These are phyloP conservation scores for Heterocephalus glaber DNA, from an alignment of 2,113 vertebrate species.

Conservation along the genomic window DNA sequence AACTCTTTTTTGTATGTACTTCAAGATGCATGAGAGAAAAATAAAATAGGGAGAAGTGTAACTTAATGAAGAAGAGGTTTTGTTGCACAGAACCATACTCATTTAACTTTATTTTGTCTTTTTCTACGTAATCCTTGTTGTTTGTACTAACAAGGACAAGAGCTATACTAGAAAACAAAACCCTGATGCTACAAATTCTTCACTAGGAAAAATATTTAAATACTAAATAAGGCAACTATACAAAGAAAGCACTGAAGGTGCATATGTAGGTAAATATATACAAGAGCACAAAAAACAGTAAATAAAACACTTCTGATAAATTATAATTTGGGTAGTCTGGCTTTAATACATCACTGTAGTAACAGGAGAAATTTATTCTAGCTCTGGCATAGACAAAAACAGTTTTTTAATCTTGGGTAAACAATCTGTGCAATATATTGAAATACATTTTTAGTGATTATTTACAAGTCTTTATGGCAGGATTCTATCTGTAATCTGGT, in stretches of 20 bases:
- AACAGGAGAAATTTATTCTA: background rate
- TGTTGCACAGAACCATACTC: background rate
- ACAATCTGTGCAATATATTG: background rate
- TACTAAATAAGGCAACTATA: background rate
- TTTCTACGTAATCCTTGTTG: background rate
- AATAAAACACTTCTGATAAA: background rate
- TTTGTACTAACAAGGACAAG: background rate
- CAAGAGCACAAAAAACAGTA: background rate
- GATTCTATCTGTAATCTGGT: background rate
- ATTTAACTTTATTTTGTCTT: background rate
- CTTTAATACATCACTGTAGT: background rate
- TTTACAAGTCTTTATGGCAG: background rate
- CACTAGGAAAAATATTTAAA: constrained; percentile 16
- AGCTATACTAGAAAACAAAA: background rate
- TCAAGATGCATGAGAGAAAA: background rate
- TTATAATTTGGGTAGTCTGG: background rate
- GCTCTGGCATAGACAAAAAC: background rate
- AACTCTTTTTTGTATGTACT: background rate
- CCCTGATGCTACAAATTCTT: background rate
- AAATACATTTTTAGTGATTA: background rate
- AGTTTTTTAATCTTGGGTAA: background rate
- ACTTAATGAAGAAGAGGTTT: background rate
- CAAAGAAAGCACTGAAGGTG: background rate
- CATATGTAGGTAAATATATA: background rate
- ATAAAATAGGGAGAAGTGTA: background rate